A percentile compares a stretch with the other conserved stretches of the same genome.
Conservation (phyloP, 2,888 invertebrate species). For the Adelphocoris suturalis region DNA sequence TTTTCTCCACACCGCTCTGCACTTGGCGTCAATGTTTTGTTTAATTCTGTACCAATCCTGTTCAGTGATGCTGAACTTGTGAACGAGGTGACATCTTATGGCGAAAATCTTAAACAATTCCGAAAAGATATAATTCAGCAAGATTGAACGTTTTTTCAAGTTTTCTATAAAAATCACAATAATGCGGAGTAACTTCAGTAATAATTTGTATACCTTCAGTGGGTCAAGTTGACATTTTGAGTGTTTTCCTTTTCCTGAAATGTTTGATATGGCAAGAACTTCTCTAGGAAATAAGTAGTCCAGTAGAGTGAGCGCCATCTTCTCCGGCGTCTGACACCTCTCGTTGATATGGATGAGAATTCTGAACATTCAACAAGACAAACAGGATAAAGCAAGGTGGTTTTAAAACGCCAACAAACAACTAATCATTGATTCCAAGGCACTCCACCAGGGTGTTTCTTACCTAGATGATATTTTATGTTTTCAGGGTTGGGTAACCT, state of each 20-base stretch:
- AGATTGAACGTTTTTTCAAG: too few species aligned
- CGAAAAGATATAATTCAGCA: too few species aligned
- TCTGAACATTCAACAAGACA: constrained; percentile 74
- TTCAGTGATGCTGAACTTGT: constrained; percentile 80
- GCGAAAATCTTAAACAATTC: constrained; percentile 77
- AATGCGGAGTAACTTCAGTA: too few species aligned
- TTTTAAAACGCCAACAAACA: too few species aligned
- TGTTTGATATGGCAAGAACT: constrained; percentile 80
- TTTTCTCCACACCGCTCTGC: constrained; percentile 79
- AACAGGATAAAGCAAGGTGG: neutral
- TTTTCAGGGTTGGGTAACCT: too few species aligned
- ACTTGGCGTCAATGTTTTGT: constrained; percentile 81
- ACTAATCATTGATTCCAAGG: too few species aligned
- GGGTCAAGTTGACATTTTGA: constrained; percentile 81
- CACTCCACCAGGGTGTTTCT: too few species aligned
- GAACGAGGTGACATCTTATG: constrained; percentile 79
- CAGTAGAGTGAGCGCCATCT: constrained; percentile 80
- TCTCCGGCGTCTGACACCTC: constrained; percentile 80
- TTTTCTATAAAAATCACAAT: too few species aligned
- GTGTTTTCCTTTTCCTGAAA: constrained; percentile 80
- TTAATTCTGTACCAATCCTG: constrained; percentile 81
- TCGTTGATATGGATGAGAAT: constrained; percentile 80
- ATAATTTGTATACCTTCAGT: constrained; percentile 78
- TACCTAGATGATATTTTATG: too few species aligned
- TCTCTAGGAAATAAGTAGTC: constrained; percentile 81